A percentile compares a stretch with the other conserved stretches of the same genome.
phyloP scores from a whole-genome alignment of 2,113 vertebrate species.

The Xenopus borealis region DNA sequence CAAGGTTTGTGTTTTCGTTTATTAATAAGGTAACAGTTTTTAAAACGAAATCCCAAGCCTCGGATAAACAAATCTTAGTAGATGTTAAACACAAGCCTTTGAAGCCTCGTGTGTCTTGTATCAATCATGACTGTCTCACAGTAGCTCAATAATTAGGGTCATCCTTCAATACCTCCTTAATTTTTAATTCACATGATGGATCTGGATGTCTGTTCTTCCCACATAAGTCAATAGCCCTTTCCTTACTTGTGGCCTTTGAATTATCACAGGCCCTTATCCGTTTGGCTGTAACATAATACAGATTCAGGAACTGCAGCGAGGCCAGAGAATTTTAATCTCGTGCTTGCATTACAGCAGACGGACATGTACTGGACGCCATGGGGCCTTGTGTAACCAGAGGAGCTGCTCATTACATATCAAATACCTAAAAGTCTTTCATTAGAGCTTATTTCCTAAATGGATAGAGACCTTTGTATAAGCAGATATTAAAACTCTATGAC shows the following conservation, averaged over 20 bases:
- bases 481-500: not conserved
- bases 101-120: not conserved
- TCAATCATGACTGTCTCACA: not conserved
- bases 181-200: slow-evolving; percentile 46
- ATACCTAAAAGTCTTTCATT: not conserved
- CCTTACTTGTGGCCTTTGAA: slow-evolving; percentile 7
- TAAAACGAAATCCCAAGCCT: too few species aligned
- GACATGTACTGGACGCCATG: not conserved
- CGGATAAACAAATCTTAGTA: too few species aligned
- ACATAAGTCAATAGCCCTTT: slow-evolving; percentile 24
- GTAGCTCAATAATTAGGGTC: slow-evolving; percentile 40
- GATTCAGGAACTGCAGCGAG: slow-evolving; percentile 47
- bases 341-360: slow-evolving; percentile 21
- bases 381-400: slow-evolving; percentile 16
- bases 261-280: slow-evolving; percentile 16
- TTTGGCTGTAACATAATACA: slow-evolving; percentile 43
- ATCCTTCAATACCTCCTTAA: slow-evolving; percentile 47
- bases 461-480: not conserved
- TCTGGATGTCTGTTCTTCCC: slow-evolving; percentile 17
- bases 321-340: slow-evolving; percentile 39
- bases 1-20: too few species aligned
- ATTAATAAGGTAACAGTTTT: too few species aligned
- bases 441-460: slow-evolving; percentile 3
- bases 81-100: too few species aligned
- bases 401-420: not conserved